Percentiles rank a stretch among this genome's conserved stretches.
These are phyloP conservation scores for Chalcosyrphus nemorum DNA, from an alignment of 2,888 invertebrate species.

Conservation along the genomic window DNA sequence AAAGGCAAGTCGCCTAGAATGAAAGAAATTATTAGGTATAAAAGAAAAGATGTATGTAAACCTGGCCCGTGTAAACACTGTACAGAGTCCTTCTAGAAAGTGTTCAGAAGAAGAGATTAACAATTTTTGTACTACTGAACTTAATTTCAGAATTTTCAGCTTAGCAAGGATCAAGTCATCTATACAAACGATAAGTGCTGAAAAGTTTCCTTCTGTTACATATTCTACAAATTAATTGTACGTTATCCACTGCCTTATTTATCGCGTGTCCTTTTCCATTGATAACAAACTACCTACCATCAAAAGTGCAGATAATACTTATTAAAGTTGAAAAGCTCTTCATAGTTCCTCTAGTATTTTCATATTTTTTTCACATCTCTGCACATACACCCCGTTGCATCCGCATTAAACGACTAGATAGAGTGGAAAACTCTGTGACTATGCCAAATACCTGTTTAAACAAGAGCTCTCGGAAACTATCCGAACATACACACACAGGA, in stretches of 20 bases:
- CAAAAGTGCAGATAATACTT: constrained; percentile 63
- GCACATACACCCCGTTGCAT: constrained; percentile 29
- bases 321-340: constrained; percentile 63
- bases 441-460: constrained; percentile 56
- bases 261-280: neutral
- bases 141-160: no score
- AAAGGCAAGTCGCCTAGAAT: no score
- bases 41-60: no score
- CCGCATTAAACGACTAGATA: constrained; percentile 56
- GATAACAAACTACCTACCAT: constrained; percentile 5
- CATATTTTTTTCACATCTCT: constrained; percentile 22
- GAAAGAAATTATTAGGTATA: no score
- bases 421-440: constrained; percentile 45
- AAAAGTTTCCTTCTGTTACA: neutral
- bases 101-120: no score
- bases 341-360: constrained; percentile 55
- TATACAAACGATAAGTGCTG: neutral
- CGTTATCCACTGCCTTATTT: neutral
- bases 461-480: constrained; percentile 62
- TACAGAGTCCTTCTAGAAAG: no score
- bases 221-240: constrained; percentile 15
- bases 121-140: no score
- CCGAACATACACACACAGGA: constrained; percentile 20
- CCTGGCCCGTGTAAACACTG: no score
- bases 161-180: no score